These are phyloP conservation scores for Struthio camelus DNA, from an alignment of 2,113 vertebrate species.

Conservation along the genomic window DNA sequence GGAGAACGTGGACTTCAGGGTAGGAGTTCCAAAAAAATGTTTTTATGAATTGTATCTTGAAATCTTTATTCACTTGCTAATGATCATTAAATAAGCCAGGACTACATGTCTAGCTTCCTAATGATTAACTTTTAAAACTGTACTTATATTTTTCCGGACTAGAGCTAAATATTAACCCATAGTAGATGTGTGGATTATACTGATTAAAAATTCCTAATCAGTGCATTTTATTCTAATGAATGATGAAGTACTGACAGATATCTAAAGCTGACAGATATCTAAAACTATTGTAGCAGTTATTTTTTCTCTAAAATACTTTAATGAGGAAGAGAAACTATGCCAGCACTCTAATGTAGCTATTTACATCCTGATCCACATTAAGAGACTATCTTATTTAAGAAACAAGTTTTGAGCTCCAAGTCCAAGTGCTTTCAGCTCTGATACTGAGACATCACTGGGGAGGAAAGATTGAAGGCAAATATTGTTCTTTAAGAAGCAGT, in stretches of 20 bases:
- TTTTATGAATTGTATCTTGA: not conserved
- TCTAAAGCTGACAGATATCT: not conserved
- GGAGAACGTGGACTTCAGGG: slow-evolving; percentile 93
- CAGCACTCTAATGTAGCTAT: not conserved
- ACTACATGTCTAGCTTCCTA: slow-evolving; percentile 51
- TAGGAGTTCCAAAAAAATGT: slow-evolving; percentile 65
- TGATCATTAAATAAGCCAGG: slow-evolving; percentile 41
- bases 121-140: slow-evolving; percentile 66
- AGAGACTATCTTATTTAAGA: not conserved
- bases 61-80: slow-evolving; percentile 29
- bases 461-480: slow-evolving; percentile 2
- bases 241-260: not conserved
- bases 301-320: not conserved
- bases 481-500: not conserved
- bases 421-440: not conserved
- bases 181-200: slow-evolving; percentile 57
- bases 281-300: not conserved
- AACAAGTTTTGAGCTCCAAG: not conserved
- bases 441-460: not conserved
- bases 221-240: slow-evolving; percentile 63
- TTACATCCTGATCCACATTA: not conserved
- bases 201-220: slow-evolving; percentile 68
- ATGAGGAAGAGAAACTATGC: not conserved
- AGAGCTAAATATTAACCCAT: slow-evolving; percentile 61
- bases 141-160: slow-evolving; percentile 57